A percentile compares a stretch with the other conserved stretches of the same genome.
Evolutionary conservation across 2,888 invertebrate species (phyloP).

Genomic region (Agonopterix subpropinquella): DNA sequence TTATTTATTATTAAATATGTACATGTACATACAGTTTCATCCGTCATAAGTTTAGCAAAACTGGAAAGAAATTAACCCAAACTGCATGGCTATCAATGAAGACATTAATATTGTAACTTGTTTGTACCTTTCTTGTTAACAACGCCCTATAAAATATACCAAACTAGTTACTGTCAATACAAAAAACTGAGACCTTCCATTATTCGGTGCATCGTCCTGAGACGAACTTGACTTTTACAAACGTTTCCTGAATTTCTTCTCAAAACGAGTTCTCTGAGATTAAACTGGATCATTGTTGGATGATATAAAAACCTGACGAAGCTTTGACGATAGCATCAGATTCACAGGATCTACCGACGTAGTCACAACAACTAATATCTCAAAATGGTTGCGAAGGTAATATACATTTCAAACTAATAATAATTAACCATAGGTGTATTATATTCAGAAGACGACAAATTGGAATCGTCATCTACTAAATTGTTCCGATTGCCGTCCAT

Average conservation of each 20-base stretch:
- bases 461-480: no score
- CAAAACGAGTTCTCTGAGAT: constrained; percentile 28
- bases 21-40: no score
- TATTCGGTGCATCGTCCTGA: constrained; percentile 42
- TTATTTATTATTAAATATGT: no score
- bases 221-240: constrained; percentile 63
- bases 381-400: constrained; percentile 67
- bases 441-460: no score
- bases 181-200: constrained; percentile 25
- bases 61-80: no score
- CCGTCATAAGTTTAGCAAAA: no score
- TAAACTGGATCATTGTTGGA: constrained; percentile 41
- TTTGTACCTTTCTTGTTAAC: no score
- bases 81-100: no score
- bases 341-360: constrained; percentile 38
- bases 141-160: no score
- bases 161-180: background rate
- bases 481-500: no score
- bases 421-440: no score
- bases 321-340: constrained; percentile 37
- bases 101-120: no score
- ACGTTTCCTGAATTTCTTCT: constrained; percentile 59
- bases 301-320: constrained; percentile 44
- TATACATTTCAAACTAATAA: background rate
- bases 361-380: constrained; percentile 41